These are phyloP conservation scores for Ceratothoa steindachneri DNA, from an alignment of 2,888 invertebrate species.

Conservation along the genomic window DNA sequence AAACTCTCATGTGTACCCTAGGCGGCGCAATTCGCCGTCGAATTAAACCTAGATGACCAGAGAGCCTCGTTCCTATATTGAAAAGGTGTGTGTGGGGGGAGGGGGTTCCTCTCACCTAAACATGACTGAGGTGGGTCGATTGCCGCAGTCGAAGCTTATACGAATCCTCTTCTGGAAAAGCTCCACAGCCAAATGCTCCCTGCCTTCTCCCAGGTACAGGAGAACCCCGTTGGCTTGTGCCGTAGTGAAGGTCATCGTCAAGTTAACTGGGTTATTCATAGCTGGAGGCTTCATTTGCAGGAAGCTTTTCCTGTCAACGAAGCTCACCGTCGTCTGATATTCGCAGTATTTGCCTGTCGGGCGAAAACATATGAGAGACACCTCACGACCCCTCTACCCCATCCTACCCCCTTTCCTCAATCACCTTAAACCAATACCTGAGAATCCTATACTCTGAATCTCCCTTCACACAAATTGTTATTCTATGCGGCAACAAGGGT, in stretches of 20 bases:
- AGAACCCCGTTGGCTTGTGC: conserved; percentile 76
- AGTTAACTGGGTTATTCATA: conserved; percentile 84
- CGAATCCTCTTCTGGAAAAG: conserved; percentile 89
- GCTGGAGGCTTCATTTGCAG: conserved; percentile 83
- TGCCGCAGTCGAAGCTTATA: conserved; percentile 94
- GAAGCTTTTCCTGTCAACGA: conserved; percentile 84
- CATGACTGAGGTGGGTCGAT: conserved; percentile 95
- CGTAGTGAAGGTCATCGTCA: conserved; percentile 80
- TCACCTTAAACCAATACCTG: no score
- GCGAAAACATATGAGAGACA: not conserved
- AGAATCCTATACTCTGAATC: no score
- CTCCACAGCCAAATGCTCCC: conserved; percentile 89
- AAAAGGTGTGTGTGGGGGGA: no score
- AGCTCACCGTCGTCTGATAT: conserved; percentile 87
- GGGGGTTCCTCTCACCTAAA: no score
- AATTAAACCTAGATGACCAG: no score
- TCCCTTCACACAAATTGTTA: no score
- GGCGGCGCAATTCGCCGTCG: no score
- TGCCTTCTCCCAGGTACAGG: conserved; percentile 77
- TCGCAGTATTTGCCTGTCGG: conserved; percentile 84
- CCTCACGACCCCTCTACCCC: not conserved
- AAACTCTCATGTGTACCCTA: no score
- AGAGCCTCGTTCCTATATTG: no score
- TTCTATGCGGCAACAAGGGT: not conserved
- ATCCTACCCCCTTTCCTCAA: no score